Percentiles rank a stretch among this genome's conserved stretches.
Evolutionary conservation across 1,140 invertebrate species (phyloP).

Genomic region (Drosophila virilis): DNA sequence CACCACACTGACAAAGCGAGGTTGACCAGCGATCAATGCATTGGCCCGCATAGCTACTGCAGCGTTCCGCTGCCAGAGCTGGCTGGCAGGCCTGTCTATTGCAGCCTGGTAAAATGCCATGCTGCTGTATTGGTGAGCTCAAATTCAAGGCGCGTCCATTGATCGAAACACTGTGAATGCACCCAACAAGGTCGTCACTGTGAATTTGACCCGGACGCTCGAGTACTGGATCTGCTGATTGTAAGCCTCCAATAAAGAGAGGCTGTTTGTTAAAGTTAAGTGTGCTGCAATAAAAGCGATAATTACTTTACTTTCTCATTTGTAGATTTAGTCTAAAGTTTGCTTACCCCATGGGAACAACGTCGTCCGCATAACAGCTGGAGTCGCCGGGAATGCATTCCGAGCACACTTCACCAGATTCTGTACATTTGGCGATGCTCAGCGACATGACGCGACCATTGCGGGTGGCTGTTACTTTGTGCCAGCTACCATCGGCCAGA

Average conservation of each 20-base stretch:
- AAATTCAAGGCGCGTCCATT: slow-evolving; percentile 93
- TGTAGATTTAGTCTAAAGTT: no score
- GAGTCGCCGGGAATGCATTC: slow-evolving; percentile 93
- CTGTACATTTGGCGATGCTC: slow-evolving; percentile 91
- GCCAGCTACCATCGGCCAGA: slow-evolving; percentile 94
- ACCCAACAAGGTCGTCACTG: slow-evolving; percentile 96
- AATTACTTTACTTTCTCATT: background rate
- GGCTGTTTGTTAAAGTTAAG: slow-evolving; percentile 96
- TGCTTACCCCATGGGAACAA: slow-evolving; percentile 92
- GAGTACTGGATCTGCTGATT: slow-evolving; percentile 92
- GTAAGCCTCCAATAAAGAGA: slow-evolving; percentile 93
- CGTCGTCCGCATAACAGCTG: slow-evolving; percentile 92
- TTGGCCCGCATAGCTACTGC: slow-evolving; percentile 87
- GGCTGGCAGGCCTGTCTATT: slow-evolving; percentile 87
- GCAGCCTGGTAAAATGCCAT: slow-evolving; percentile 91
- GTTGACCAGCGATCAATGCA: slow-evolving; percentile 94
- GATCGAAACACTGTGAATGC: slow-evolving; percentile 94
- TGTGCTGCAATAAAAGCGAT: slow-evolving; percentile 86
- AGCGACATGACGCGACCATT: slow-evolving; percentile 94
- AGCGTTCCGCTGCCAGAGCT: slow-evolving; percentile 85
- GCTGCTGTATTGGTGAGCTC: slow-evolving; percentile 89
- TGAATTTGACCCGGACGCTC: slow-evolving; percentile 94
- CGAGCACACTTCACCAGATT: slow-evolving; percentile 93
- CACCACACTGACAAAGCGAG: slow-evolving; percentile 89
- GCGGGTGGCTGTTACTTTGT: slow-evolving; percentile 95